Evolutionary conservation across 1,140 invertebrate genomes (phyloP).

Genomic region (Cyphomyrmex costatus): DNA sequence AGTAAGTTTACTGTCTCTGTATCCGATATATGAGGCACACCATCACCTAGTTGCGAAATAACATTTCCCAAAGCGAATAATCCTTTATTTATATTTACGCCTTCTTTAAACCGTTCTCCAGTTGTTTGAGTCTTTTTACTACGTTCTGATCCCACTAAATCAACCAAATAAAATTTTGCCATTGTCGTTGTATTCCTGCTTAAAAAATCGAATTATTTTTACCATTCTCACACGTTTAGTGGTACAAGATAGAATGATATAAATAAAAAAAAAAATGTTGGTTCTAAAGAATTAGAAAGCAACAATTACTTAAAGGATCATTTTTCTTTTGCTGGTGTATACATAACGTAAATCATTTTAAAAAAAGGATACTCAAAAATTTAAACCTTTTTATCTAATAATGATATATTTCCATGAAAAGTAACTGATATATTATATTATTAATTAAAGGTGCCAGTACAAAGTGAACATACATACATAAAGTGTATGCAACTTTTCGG

Average conservation of each 20-base stretch:
- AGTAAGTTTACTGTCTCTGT: constrained; percentile 97
- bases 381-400: too few species aligned
- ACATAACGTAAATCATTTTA: constrained; percentile 95
- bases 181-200: constrained; percentile 90
- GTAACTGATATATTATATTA: too few species aligned
- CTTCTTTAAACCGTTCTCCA: constrained; percentile 96
- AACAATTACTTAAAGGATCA: constrained; percentile 87
- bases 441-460: too few species aligned
- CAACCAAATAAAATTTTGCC: constrained; percentile 95
- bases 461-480: too few species aligned
- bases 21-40: constrained; percentile 92
- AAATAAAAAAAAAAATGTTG: neutral
- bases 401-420: too few species aligned
- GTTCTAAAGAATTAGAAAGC: neutral
- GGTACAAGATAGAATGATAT: neutral
- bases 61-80: constrained; percentile 97
- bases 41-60: constrained; percentile 95
- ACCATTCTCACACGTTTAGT: constrained; percentile 1
- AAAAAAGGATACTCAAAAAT: too few species aligned
- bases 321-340: constrained; percentile 90
- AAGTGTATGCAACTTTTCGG: too few species aligned
- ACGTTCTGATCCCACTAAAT: constrained; percentile 97
- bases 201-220: constrained; percentile 42
- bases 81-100: constrained; percentile 97
- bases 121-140: constrained; percentile 97